Percentiles rank a stretch among this genome's conserved stretches.
Evolutionary conservation across 37 sponge, comb jelly and placozoan genomes (phyloP).

Genomic region (Halisarca cf. caerulea): DNA sequence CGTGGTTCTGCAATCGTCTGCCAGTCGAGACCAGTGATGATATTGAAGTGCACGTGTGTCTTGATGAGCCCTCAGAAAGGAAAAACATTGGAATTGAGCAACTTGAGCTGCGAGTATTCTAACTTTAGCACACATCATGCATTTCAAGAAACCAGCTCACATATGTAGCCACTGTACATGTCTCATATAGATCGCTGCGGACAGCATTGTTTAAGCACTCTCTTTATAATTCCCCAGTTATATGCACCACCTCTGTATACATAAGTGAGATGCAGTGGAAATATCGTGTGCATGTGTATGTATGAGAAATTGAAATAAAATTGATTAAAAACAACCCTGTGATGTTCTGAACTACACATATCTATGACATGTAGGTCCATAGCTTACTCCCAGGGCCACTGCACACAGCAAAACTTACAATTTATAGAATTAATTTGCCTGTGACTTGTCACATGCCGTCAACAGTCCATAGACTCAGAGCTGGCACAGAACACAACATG

Average conservation of each 20-base stretch:
- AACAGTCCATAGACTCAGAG: too few species aligned
- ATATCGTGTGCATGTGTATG: too few species aligned
- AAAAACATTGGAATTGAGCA: constrained; percentile 24
- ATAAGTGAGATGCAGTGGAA: neutral
- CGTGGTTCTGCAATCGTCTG: constrained; percentile 21
- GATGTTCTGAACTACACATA: neutral
- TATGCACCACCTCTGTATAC: neutral
- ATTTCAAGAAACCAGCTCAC: too few species aligned
- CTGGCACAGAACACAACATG: too few species aligned
- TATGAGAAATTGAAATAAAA: too few species aligned
- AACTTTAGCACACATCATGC: too few species aligned
- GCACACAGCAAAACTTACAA: neutral
- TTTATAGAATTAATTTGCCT: neutral
- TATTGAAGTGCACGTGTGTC: neutral
- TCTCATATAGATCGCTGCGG: too few species aligned
- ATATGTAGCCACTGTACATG: too few species aligned
- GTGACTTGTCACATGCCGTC: too few species aligned
- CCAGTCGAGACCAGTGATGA: constrained; percentile 1
- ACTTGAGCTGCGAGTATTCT: neutral
- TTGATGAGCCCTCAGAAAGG: neutral
- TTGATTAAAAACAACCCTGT: too few species aligned
- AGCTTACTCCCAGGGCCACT: neutral
- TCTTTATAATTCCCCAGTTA: too few species aligned
- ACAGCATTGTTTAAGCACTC: too few species aligned
- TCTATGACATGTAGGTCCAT: neutral